phyloP scores from a whole-genome alignment of 53 echinoderm and acorn worm genomes.

The Antedon mediterranea region DNA sequence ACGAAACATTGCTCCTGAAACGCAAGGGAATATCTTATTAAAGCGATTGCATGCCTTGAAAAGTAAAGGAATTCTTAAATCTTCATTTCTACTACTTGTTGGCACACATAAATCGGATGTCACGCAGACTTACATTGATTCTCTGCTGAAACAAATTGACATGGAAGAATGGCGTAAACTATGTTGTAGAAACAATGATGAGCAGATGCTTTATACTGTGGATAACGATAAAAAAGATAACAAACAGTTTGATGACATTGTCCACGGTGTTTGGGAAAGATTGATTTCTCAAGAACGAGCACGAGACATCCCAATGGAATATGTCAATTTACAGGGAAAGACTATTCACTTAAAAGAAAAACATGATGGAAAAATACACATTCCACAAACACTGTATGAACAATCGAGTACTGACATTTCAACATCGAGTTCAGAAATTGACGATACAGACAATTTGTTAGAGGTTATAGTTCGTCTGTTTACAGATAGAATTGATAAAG shows the following conservation, averaged over 20 bases:
- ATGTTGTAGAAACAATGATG: neutral
- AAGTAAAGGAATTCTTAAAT: neutral
- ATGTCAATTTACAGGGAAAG: neutral
- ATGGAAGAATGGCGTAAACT: neutral
- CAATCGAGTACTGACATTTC: too few species aligned
- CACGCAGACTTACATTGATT: neutral
- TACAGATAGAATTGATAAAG: neutral
- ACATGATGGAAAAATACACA: neutral
- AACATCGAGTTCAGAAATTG: neutral
- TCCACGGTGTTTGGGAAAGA: neutral
- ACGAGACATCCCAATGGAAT: neutral
- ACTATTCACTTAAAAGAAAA: neutral
- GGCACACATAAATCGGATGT: neutral
- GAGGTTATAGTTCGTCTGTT: neutral
- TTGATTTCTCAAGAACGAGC: neutral
- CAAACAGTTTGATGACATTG: neutral
- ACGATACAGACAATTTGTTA: neutral
- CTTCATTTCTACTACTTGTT: too few species aligned
- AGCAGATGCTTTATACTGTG: neutral
- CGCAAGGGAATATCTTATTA: neutral
- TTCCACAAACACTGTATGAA: too few species aligned
- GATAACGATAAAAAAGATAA: neutral
- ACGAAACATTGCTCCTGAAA: neutral
- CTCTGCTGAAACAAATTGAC: neutral
- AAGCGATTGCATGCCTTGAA: neutral